Evolutionary conservation across 2,888 invertebrate species (phyloP).

Genomic region (Megaustenia siamemsis): DNA sequence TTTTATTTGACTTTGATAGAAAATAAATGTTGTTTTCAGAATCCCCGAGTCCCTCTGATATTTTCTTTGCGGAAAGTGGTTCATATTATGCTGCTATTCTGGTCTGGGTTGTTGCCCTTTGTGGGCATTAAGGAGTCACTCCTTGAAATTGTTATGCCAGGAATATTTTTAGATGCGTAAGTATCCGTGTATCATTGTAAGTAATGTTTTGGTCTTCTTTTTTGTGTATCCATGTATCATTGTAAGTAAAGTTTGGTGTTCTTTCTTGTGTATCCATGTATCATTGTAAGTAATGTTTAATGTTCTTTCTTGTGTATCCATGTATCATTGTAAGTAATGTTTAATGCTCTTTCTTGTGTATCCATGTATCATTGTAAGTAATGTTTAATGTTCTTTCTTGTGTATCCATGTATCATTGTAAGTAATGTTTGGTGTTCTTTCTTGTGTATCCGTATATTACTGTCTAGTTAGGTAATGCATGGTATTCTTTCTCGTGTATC

Average conservation of each 20-base stretch:
- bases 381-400: too few relatives aligned
- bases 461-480: too few relatives aligned
- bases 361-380: neutral
- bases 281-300: neutral
- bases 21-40: conserved; percentile 82
- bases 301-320: neutral
- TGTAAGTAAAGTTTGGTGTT: neutral
- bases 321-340: neutral
- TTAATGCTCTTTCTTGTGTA: too few relatives aligned
- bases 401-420: neutral
- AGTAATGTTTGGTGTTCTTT: too few relatives aligned
- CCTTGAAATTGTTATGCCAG: conserved; percentile 85
- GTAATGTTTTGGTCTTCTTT: too few relatives aligned
- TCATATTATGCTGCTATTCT: conserved; percentile 82
- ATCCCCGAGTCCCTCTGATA: conserved; percentile 84
- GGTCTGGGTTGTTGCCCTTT: conserved; percentile 85
- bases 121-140: conserved; percentile 84
- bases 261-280: neutral
- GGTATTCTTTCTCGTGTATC: too few relatives aligned
- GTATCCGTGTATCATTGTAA: too few relatives aligned
- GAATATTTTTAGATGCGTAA: conserved; percentile 81
- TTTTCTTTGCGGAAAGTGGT: conserved; percentile 84
- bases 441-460: too few relatives aligned
- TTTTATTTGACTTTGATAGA: too few relatives aligned
- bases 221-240: too few relatives aligned